Evolutionary conservation across 2,888 invertebrate genomes (phyloP).

Genomic region (Drosophila rellima): DNA sequence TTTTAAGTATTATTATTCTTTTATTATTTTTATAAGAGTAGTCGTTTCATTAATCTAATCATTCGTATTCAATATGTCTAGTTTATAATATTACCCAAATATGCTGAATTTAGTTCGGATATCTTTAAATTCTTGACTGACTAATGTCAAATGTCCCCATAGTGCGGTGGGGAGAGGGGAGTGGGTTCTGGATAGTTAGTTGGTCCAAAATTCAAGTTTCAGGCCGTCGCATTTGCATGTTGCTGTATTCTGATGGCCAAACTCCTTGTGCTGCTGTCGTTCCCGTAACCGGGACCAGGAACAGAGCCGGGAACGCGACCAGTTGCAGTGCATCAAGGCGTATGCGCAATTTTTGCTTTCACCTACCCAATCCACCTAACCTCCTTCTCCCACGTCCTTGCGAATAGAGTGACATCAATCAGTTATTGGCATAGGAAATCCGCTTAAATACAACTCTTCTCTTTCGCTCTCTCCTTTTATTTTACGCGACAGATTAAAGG

Average conservation of each 20-base stretch:
- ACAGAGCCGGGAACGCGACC: background rate
- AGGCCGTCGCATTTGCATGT: constrained; percentile 64
- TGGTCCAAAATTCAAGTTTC: constrained; percentile 65
- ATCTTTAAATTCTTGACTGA: background rate
- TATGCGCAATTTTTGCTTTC: constrained; percentile 60
- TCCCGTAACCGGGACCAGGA: background rate
- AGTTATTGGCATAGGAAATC: constrained; percentile 67
- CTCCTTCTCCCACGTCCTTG: constrained; percentile 3
- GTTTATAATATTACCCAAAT: background rate
- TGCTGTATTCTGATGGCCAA: constrained; percentile 17
- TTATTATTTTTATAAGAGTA: too few relatives aligned
- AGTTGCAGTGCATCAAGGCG: constrained; percentile 61
- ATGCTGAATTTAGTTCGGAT: background rate
- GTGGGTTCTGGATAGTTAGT: background rate
- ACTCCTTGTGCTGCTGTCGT: constrained; percentile 22
- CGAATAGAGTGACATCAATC: constrained; percentile 61
- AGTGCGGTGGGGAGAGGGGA: background rate
- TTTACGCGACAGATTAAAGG: background rate
- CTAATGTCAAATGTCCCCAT: background rate
- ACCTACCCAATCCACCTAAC: background rate
- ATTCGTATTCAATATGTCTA: background rate
- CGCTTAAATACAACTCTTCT: constrained; percentile 3
- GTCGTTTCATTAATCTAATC: too few relatives aligned
- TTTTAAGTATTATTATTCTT: too few relatives aligned
- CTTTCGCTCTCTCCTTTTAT: background rate